Conservation (phyloP, 2,888 invertebrate genomes). For the Malachius bipustulatus region DNA sequence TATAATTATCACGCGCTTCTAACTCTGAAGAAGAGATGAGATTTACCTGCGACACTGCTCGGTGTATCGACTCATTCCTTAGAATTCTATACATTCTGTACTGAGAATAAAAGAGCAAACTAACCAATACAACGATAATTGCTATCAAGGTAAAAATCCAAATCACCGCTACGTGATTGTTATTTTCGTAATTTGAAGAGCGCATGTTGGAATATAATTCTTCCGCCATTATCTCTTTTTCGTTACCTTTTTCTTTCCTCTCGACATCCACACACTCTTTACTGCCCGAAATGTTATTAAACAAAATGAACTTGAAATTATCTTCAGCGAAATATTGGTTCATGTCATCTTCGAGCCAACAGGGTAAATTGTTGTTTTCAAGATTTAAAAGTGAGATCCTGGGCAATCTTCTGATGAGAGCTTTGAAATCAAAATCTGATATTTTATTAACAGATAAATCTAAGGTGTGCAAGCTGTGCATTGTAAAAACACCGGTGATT, state of each 20-base stretch:
- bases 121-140: not conserved
- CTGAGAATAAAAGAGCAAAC: not conserved
- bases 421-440: conserved; percentile 29
- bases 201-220: no score
- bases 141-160: conserved; percentile 1
- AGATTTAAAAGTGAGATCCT: conserved; percentile 27
- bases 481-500: conserved; percentile 28
- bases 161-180: not conserved
- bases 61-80: not conserved
- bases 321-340: conserved; percentile 27
- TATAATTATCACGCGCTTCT: not conserved
- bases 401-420: conserved; percentile 28
- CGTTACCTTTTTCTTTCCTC: not conserved
- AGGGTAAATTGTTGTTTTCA: conserved; percentile 28
- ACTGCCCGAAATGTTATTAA: conserved; percentile 16
- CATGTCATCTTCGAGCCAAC: conserved; percentile 31
- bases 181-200: not conserved
- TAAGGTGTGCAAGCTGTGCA: conserved; percentile 30
- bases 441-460: conserved; percentile 31
- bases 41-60: not conserved
- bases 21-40: not conserved
- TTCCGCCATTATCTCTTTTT: not conserved
- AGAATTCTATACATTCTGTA: not conserved
- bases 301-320: conserved; percentile 28
- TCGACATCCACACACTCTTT: not conserved